phyloP scores from a whole-genome alignment of 2,797 vertebrate genomes.

The Sebastiscus albofasciatus region DNA sequence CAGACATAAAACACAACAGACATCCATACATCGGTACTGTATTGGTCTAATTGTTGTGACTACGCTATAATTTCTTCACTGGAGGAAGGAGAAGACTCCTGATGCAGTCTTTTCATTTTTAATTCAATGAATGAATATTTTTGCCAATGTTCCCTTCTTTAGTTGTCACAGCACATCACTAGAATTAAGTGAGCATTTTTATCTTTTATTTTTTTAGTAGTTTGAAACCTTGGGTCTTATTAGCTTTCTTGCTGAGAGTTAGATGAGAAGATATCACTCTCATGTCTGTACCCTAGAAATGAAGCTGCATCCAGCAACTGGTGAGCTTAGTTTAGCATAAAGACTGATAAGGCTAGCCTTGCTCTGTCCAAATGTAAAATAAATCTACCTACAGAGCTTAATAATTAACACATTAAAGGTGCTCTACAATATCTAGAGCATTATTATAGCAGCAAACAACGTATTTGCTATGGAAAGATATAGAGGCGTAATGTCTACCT shows the following conservation, averaged over 20 bases:
- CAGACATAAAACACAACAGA: neutral
- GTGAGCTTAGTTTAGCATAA: neutral
- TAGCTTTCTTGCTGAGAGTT: neutral
- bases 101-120: conserved; percentile 1
- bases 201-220: neutral
- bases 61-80: neutral
- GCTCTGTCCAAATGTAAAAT: neutral
- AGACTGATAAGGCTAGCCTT: neutral
- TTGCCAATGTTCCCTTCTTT: neutral
- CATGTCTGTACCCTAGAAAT: neutral
- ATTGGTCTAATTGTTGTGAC: neutral
- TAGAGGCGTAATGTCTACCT: neutral
- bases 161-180: neutral
- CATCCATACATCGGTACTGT: neutral
- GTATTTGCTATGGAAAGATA: neutral
- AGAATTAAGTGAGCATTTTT: neutral
- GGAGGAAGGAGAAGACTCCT: neutral
- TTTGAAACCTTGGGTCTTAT: neutral
- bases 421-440: no score
- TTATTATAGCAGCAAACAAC: neutral
- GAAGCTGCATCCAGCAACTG: neutral
- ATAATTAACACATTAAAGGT: neutral
- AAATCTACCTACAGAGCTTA: neutral
- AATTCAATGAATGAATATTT: conserved; percentile 11
- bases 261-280: neutral